A percentile compares a stretch with the other conserved stretches of the same genome.
These are phyloP conservation scores for Ferdinandea cuprea DNA, from an alignment of 2,888 invertebrate genomes.

Conservation along the genomic window DNA sequence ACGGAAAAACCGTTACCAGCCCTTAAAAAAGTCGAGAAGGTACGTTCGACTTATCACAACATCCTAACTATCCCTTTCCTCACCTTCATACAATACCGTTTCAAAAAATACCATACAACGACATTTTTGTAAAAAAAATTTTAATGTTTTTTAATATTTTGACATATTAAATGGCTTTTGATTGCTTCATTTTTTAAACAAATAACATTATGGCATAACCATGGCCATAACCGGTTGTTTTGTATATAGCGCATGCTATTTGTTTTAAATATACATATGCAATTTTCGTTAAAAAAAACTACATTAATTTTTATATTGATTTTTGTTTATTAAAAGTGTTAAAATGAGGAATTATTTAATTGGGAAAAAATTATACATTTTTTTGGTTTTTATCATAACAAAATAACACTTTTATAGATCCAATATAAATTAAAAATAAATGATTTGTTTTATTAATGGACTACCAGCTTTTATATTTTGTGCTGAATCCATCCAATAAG, in stretches of 20 bases:
- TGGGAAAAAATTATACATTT: conserved; percentile 12
- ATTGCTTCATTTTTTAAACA: conserved; percentile 15
- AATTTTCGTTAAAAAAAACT: conserved; percentile 40
- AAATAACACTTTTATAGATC: too few species aligned
- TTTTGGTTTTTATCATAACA: conserved; percentile 7
- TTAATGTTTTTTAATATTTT: conserved; percentile 18
- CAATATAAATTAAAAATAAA: too few species aligned
- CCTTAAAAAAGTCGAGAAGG: conserved; percentile 97
- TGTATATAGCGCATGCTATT: conserved; percentile 59
- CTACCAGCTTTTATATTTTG: too few species aligned
- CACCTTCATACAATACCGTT: neutral
- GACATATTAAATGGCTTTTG: conserved; percentile 30
- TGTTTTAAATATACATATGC: conserved; percentile 22
- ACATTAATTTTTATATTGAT: conserved; percentile 38
- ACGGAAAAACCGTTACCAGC: conserved; percentile 93
- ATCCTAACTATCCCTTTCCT: conserved; percentile 5
- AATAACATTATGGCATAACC: conserved; percentile 17
- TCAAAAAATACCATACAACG: neutral
- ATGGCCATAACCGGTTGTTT: conserved; percentile 37
- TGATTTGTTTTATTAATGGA: too few species aligned
- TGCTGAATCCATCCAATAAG: too few species aligned
- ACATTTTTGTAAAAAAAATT: neutral
- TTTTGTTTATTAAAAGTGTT: conserved; percentile 44
- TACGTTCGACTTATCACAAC: conserved; percentile 83
- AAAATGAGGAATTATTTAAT: neutral